Percentiles rank a stretch among this genome's conserved stretches.
Conservation (phyloP, 37 sponge, comb jelly and placozoan species). For the Theonella swinhoei region DNA sequence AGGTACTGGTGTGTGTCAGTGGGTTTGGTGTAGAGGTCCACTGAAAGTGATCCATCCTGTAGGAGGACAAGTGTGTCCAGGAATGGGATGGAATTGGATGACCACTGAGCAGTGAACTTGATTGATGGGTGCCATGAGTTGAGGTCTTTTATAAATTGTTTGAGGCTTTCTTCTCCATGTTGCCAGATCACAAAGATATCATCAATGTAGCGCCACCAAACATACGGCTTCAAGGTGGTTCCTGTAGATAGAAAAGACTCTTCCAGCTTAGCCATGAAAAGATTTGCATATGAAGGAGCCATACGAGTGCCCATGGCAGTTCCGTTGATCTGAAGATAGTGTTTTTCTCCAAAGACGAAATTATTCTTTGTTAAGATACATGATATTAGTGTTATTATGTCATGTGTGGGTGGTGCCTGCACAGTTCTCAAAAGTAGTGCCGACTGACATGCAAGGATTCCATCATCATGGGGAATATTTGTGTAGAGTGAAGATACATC, state of each 20-base stretch:
- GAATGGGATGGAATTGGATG: not conserved
- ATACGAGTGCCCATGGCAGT: conserved; percentile 41
- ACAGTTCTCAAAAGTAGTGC: not conserved
- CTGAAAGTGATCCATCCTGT: too few species aligned
- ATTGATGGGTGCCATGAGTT: conserved; percentile 34
- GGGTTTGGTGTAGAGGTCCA: too few species aligned
- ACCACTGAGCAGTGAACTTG: conserved; percentile 22
- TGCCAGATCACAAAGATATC: conserved; percentile 21
- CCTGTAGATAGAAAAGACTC: not conserved
- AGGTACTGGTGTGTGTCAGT: conserved; percentile 5
- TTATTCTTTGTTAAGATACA: conserved; percentile 18
- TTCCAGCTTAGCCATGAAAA: conserved; percentile 39
- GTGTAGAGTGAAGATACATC: conserved; percentile 33
- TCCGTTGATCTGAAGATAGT: conserved; percentile 28
- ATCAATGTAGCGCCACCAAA: conserved; percentile 41
- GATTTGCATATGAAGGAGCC: conserved; percentile 40
- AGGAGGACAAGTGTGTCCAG: conserved; percentile 8
- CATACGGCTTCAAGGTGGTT: not conserved
- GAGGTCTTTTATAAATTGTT: not conserved
- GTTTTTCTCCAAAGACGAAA: conserved; percentile 19
- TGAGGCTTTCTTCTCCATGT: conserved; percentile 13
- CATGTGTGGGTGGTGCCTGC: not conserved
- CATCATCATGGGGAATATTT: conserved; percentile 26
- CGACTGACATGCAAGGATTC: not conserved
- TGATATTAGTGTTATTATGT: not conserved